Base-by-base conservation (phyloP, 2,797 vertebrate species). In the Podarcis siculus region DNA sequence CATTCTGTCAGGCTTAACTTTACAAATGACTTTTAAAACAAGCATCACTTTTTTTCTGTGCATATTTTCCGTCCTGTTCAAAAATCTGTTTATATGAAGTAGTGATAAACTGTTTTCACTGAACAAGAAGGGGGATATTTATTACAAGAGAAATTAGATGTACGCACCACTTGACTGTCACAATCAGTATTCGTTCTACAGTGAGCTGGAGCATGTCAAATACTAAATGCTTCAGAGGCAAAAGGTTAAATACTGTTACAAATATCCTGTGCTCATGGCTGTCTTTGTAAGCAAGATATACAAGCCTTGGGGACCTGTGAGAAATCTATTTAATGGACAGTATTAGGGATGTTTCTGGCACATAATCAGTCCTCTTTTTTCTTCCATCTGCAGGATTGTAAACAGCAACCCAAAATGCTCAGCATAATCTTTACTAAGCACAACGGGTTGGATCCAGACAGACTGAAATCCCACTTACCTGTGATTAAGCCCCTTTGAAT, bases 251-350 rank as follows among this genome's bases (percentile, higher is more conserved):
- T 0, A 0, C 25, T 86, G 64, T 79, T 66, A 61, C 61, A n/a
- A 30, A 83, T 80, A 27, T 35, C 17, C 80, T 93, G 71, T 39
- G 27, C 78, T 89, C 21, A 27, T 15, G 21, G 5, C 2, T 87
- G 17, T 82, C 85, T 90, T 37, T 85, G 66, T 64, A 9, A 13
- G 82, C 55, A 86, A 87, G 73, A 82, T 78, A 84, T 35, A 90
- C 0, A 83, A 89, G 78, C 79, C 42, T 90, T 1, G 0, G 45
- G 66, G 23, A 91, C 73, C 25, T 21, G 19, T 73, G 27, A 66
- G 77, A 92, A 92, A 90, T 89, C 80, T 88, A 80, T 88, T 86
- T 88, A 90, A 89, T 81, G 86, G 84, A 89, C 89, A 86, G 9
- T 49, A 61, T 71, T 49, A 77, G 21, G n/a, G 37, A 71, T 21